These are phyloP conservation scores for Ectobius pallidus DNA, from an alignment of 2,888 invertebrate species.

Conservation along the genomic window DNA sequence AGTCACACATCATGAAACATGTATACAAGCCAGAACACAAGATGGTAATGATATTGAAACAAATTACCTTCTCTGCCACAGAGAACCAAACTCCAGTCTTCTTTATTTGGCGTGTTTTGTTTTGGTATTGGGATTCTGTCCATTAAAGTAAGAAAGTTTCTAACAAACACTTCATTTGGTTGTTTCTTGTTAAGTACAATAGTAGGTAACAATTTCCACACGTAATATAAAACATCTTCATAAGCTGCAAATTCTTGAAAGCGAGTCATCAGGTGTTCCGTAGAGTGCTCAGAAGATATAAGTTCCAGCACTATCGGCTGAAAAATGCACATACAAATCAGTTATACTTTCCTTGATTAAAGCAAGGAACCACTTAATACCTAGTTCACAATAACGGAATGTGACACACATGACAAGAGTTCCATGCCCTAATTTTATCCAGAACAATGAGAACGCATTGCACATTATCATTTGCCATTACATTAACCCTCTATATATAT, in stretches of 20 bases:
- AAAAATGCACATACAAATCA: conserved; percentile 48
- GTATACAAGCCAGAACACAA: no score
- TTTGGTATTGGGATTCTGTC: conserved; percentile 57
- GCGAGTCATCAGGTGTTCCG: conserved; percentile 65
- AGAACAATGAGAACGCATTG: no score
- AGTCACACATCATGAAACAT: no score
- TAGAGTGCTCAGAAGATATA: conserved; percentile 66
- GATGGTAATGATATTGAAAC: no score
- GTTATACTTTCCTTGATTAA: no score
- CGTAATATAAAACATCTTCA: conserved; percentile 76
- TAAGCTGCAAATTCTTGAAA: conserved; percentile 78
- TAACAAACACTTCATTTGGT: conserved; percentile 62
- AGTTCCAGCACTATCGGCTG: conserved; percentile 69
- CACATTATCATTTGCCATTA: no score
- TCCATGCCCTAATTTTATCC: no score
- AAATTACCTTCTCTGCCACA: conserved; percentile 28
- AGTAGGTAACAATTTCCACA: conserved; percentile 66
- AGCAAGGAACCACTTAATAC: no score
- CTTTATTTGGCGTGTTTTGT: background rate
- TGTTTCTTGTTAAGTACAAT: conserved; percentile 64
- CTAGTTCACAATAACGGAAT: no score
- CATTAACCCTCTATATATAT: no score
- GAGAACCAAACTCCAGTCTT: conserved; percentile 16
- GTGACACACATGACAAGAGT: no score
- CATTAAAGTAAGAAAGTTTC: conserved; percentile 68